Evolutionary conservation across 1,140 invertebrate species (phyloP), one percentile per base, ranked within the genome.

Genomic region (Drosophila navojoa): DNA sequence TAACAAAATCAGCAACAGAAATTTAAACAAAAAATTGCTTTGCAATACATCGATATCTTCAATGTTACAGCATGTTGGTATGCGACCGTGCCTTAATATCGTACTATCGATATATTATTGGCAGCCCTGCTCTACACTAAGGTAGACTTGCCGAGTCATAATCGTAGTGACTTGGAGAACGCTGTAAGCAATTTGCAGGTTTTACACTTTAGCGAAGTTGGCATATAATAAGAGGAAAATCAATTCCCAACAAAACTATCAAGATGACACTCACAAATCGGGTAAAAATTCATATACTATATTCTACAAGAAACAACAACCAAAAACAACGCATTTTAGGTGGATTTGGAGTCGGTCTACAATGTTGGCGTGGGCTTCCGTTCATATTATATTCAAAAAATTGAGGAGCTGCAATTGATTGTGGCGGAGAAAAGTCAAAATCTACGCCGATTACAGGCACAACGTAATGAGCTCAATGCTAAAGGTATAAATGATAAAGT

Each of bases 391-490:
- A 96, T 98, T 77, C 97, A 97, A 38, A 99, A 99, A 94, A 99
- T 99, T 67, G 98, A 99, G 93, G 98, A 99, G 92, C 93, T 99
- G 4, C 97, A 99, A 92, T 93, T 99, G 29, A 96, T 97, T 82
- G 98, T 99, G 5, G 97, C 98, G 27, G 99, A 99, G 79, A 99
- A 99, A 92, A 97, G 97, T 82, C 98, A 99, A 93, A 99, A 99
- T 94, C 93, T 99, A 22, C 94, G 99, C 70, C 96, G 99, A 92
- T 93, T 99, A 52, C 98, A 99, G 94, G 99, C 99, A 15, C 99
- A 99, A 92, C 94, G 99, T 82, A 99, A 99, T 95, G 99, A 99
- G 93, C 95, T 99, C 0, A 99, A 99, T 94, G 98, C 98, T 6
- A 99, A 99, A 96, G 98, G 97, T 98, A 93, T 29, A 29, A 50